Evolutionary conservation across 2,888 invertebrate species (phyloP).

Genomic region (Drosophila limbata): DNA sequence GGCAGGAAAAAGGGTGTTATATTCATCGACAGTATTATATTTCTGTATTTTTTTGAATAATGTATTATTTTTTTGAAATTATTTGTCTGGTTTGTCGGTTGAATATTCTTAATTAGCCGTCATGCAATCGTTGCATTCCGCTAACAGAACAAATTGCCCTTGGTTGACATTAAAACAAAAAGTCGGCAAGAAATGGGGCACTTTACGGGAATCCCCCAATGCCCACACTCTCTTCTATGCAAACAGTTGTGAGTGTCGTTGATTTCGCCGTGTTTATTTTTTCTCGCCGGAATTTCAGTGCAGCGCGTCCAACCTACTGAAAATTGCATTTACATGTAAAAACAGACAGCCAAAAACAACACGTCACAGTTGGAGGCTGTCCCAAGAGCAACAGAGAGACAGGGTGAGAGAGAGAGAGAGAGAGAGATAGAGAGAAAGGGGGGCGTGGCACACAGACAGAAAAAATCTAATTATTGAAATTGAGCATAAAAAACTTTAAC

Average conservation of each 20-base stretch:
- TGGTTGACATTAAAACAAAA: slow-evolving; percentile 33
- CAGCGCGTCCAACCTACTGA: slow-evolving; percentile 52
- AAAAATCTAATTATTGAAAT: no score
- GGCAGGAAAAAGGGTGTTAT: background rate
- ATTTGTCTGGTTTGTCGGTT: no score
- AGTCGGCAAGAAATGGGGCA: slow-evolving; percentile 64
- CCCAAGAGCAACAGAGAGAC: background rate
- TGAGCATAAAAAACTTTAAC: no score
- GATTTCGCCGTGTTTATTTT: slow-evolving; percentile 16
- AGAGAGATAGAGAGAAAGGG: background rate
- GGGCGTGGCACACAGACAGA: background rate
- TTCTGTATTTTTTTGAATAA: background rate
- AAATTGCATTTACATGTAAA: slow-evolving; percentile 78
- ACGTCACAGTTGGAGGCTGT: background rate
- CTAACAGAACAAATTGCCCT: slow-evolving; percentile 56
- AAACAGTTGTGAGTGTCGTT: slow-evolving; percentile 48
- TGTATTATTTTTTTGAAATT: no score
- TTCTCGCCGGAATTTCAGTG: slow-evolving; percentile 45
- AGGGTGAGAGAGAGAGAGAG: background rate
- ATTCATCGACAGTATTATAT: no score
- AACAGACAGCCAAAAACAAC: slow-evolving; percentile 44
- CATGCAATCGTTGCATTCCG: slow-evolving; percentile 38
- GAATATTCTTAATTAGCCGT: slow-evolving; percentile 56
- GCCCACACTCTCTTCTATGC: slow-evolving; percentile 17
- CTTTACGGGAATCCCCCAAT: slow-evolving; percentile 33